Evolutionary conservation across 2,113 vertebrate genomes (phyloP), one percentile per base, ranked within the genome.

Genomic region (Campylomormyrus numenius): DNA sequence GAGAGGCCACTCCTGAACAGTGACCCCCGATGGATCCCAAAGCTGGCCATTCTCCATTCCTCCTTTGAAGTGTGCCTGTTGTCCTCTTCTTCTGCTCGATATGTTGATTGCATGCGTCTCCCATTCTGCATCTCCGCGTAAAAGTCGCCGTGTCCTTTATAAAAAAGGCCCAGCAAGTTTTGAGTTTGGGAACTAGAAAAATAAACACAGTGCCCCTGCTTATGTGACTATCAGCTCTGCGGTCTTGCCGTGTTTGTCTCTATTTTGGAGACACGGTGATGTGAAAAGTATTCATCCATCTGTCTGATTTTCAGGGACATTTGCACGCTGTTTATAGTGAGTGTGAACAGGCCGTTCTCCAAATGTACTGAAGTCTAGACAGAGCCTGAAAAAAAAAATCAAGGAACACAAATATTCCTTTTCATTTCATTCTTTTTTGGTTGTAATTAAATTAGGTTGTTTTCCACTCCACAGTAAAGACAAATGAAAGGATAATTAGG

Each of bases 11-110:
- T 84, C 50, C 46, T 49, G 87, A 35, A n/a, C 13, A 46, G 84
- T 89, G 90, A 84, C 89, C 53, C 62, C 88, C 45, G 56, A 84
- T 45, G 19, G 24, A 52, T 87, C 70, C 62, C 62, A 3, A 6
- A 50, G 88, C 89, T 45, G 39, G 1, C 42, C 45, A 83, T 87
- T 56, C 89, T 83, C 86, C 88, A 35, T 80, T 39, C 35, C 83
- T 90, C 77, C 46, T 83, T 88, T 89, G 90, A 88, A 90, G 89
- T 52, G 31, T 42, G 77, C 46, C 62, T 46, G 35, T 49, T 35
- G 58, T 50, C 53, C 62, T 46, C 48, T 39, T 53, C 24, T 49
- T 85, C 27, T 50, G 83, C 87, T 91, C 83, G 88, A 45, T 19
- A 39, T 87, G 58, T 86, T 84, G 56, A 90, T 88, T 35, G 87